A percentile compares a stretch with the other conserved stretches of the same genome.
These are phyloP conservation scores for Liposcelis brunnea DNA, from an alignment of 2,888 invertebrate genomes.

Conservation along the genomic window DNA sequence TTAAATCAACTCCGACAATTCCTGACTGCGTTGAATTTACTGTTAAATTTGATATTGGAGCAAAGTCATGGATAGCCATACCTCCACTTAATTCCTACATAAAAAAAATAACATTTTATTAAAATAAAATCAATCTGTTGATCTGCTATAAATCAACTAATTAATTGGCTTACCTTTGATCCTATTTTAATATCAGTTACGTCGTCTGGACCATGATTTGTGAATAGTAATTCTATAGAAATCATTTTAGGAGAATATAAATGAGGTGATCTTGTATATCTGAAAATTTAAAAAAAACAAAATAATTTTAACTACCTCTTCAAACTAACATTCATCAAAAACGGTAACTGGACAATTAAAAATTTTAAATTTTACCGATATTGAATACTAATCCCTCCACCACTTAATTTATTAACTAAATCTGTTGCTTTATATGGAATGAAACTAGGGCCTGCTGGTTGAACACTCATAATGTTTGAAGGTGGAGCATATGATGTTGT, in stretches of 20 bases:
- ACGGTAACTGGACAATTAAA: not conserved
- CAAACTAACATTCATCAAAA: not conserved
- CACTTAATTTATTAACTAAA: constrained; percentile 52
- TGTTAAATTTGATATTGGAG: constrained; percentile 43
- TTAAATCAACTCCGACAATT: constrained; percentile 75
- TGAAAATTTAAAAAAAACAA: constrained; percentile 22
- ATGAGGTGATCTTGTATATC: constrained; percentile 65
- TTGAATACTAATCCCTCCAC: constrained; percentile 44
- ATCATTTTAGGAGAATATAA: constrained; percentile 67
- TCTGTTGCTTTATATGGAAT: constrained; percentile 41
- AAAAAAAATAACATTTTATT: not conserved
- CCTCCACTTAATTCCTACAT: constrained; percentile 24
- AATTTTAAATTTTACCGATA: constrained; percentile 24
- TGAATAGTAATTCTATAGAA: constrained; percentile 60
- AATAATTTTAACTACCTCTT: not conserved
- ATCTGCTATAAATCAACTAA: no score
- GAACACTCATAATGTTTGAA: constrained; percentile 18
- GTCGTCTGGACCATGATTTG: constrained; percentile 48
- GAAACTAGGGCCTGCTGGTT: constrained; percentile 40
- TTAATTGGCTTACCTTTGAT: constrained; percentile 42
- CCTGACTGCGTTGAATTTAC: constrained; percentile 45
- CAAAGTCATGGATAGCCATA: constrained; percentile 58
- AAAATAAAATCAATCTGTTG: not conserved
- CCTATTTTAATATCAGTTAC: constrained; percentile 51
- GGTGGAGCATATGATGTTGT: constrained; percentile 17